phyloP scores from a whole-genome alignment of 2,797 vertebrate genomes.

The Gephyroberyx darwinii region DNA sequence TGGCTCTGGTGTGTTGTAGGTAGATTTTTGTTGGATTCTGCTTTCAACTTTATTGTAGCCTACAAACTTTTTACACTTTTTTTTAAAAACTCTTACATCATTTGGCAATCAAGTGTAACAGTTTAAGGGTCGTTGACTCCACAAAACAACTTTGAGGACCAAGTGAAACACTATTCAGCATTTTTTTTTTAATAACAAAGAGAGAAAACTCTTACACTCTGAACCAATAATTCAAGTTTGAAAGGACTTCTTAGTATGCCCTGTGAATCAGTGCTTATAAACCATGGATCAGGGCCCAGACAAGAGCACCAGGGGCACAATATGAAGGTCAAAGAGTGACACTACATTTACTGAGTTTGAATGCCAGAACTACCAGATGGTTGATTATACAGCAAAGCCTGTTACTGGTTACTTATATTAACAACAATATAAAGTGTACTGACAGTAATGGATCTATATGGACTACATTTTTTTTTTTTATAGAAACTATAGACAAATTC shows the following conservation, averaged over 20 bases:
- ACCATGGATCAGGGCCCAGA: constrained; percentile 55
- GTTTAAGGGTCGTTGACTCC: constrained; percentile 47
- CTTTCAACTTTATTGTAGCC: constrained; percentile 22
- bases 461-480: too few species aligned
- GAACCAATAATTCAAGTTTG: constrained; percentile 50
- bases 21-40: constrained; percentile 40
- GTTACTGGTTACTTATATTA: too few species aligned
- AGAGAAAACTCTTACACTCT: constrained; percentile 31
- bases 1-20: constrained; percentile 34
- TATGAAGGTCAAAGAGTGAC: constrained; percentile 1
- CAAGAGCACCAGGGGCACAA: constrained; percentile 19
- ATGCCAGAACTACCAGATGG: neutral
- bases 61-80: neutral
- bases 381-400: too few species aligned
- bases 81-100: neutral
- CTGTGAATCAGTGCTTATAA: constrained; percentile 57
- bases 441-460: too few species aligned
- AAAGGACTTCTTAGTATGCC: constrained; percentile 37
- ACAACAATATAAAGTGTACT: too few species aligned
- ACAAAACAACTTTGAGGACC: constrained; percentile 56
- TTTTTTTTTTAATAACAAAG: constrained; percentile 36
- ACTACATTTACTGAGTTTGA: constrained; percentile 5
- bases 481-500: too few species aligned
- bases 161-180: constrained; percentile 52
- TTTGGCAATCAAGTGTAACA: constrained; percentile 19